Evolutionary conservation across 1,140 invertebrate species (phyloP).

Genomic region (Camponotus pennsylvanicus): DNA sequence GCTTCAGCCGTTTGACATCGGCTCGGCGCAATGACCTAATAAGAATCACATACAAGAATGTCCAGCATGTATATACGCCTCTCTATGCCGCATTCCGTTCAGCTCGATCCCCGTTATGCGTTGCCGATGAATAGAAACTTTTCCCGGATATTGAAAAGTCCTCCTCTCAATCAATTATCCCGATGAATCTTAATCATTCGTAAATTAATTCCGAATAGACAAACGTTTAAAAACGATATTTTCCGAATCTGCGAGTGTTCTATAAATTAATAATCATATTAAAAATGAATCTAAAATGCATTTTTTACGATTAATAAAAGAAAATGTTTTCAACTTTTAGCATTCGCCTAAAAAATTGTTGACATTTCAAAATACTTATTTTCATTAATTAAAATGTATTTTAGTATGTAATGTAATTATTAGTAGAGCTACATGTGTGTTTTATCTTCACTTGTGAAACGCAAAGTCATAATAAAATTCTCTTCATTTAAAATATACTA

Average conservation of each 20-base stretch:
- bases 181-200: slow-evolving; percentile 11
- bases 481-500: background rate
- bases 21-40: slow-evolving; percentile 60
- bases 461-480: background rate
- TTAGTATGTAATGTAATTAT: no score
- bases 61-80: slow-evolving; percentile 52
- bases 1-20: slow-evolving; percentile 62
- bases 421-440: background rate
- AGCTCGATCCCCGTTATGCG: background rate
- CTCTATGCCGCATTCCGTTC: background rate
- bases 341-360: background rate
- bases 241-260: background rate
- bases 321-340: background rate
- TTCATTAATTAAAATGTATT: background rate
- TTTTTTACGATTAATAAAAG: background rate
- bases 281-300: background rate
- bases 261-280: background rate
- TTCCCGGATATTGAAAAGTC: slow-evolving; percentile 55
- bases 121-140: slow-evolving; percentile 59
- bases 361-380: background rate
- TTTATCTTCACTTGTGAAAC: background rate
- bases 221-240: slow-evolving; percentile 1
- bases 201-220: background rate
- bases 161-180: slow-evolving; percentile 27
- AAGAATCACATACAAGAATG: slow-evolving; percentile 64